Evolutionary conservation across 2,113 vertebrate genomes (phyloP), one percentile per base, ranked within the genome.

Genomic region (Capreolus pygargus): DNA sequence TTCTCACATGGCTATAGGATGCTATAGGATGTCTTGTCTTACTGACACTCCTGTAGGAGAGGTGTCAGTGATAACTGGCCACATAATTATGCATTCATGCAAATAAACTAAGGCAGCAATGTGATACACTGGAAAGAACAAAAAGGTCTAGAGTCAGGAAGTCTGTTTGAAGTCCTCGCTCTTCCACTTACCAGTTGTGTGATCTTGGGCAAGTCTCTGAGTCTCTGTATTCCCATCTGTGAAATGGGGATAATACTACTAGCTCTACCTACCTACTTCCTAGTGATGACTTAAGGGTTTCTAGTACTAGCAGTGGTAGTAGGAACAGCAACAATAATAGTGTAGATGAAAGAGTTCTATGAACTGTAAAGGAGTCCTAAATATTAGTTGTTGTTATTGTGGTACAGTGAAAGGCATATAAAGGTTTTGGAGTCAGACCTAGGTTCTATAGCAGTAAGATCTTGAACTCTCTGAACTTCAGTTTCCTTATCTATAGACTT

Each of bases 191-290:
- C 47, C 76, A 96, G 93, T 15, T 90, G 43, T 79, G 60, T 96
- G 91, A 94, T 64, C 92, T 84, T 81, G 86, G 95, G 87, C 47
- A 97, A 86, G 96, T n/a, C 84, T 92, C 67, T 79, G 83, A 91
- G 89, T 52, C 76, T 97, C 70, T 78, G 47, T 45, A 50, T 94
- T 54, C 95, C 90, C 45, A 21, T 91, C 64, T 89, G 60, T 95
- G 78, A 96, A 70, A 47, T 43, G 23, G 86, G 90, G 84, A 43
- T 81, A 27, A 79, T 50, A 76, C 64, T 54, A 39, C 85, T 81
- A 64, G 79, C 9, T 54, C 92, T 82, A 57, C 58, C 89, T 87
- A 87, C 52, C 84, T 90, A 90, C 47, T 76, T 89, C 82, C 86
- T 58, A 70, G 78, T 39, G 81, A 50, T 47, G 81, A 84, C 7